Evolutionary conservation across 2,888 invertebrate genomes (phyloP).

Genomic region (Stegana nigrithorax): DNA sequence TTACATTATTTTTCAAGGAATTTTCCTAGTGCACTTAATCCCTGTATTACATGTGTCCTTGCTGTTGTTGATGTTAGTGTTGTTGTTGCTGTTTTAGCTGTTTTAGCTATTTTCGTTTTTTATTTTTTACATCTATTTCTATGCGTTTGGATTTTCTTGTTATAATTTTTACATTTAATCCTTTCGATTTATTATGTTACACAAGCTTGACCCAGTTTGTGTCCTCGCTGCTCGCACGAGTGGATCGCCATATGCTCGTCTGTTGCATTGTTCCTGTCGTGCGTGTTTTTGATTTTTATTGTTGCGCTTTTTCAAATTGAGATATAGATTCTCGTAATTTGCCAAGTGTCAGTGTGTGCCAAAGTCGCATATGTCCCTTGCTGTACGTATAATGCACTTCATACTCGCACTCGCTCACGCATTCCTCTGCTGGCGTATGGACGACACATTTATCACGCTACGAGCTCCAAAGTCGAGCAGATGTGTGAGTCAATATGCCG

Average conservation of each 20-base stretch:
- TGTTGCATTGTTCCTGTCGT: background rate
- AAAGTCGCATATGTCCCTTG: too few relatives aligned
- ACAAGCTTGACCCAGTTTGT: conserved; percentile 3
- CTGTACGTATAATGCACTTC: too few relatives aligned
- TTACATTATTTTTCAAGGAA: background rate
- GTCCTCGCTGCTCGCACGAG: background rate
- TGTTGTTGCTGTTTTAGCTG: background rate
- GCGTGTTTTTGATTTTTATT: background rate
- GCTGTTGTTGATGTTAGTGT: background rate
- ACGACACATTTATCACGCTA: too few relatives aligned
- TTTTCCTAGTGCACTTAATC: background rate
- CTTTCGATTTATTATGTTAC: conserved; percentile 5
- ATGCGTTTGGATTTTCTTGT: conserved; percentile 5
- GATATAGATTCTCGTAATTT: too few relatives aligned
- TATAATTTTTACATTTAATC: conserved; percentile 7
- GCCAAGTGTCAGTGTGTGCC: too few relatives aligned
- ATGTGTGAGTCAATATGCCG: too few relatives aligned
- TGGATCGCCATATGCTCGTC: background rate
- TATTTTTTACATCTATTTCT: background rate
- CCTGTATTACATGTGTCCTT: too few relatives aligned
- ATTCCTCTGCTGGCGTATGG: too few relatives aligned
- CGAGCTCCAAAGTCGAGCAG: too few relatives aligned
- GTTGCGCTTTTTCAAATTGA: too few relatives aligned
- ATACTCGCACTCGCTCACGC: too few relatives aligned
- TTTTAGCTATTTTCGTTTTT: background rate